Evolutionary conservation across 2,113 vertebrate genomes (phyloP), one percentile per base, ranked within the genome.

Genomic region (Isichthys henryi): DNA sequence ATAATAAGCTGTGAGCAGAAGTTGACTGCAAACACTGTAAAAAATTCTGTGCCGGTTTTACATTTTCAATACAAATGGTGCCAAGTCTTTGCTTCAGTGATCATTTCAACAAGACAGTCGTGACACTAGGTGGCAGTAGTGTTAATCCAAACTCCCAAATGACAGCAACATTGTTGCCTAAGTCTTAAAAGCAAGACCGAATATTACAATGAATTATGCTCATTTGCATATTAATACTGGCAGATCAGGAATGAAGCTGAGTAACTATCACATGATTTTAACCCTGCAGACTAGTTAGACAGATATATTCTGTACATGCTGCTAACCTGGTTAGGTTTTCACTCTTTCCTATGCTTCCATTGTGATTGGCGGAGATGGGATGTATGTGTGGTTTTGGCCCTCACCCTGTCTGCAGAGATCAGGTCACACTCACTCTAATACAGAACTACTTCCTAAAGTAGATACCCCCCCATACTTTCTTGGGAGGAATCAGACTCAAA

Each of bases 291-390:
- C 43, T 48, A 77, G 9, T 85, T 85, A 9, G 3, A 83, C 35
- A 83, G 80, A 83, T 45, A 17, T 3, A 43, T 3, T 27, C 7
- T 46, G 39, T 9, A 83, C 45, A 83, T 23, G 21, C 80, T 83
- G 17, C 77, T 45, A 13, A 39, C 80, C 39, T 82, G 53, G 53
- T 91, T 90, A 90, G 87, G 87, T 90, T 89, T 62, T 92, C 90
- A 93, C 90, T 89, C 91, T 94, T 94, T 94, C 10, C 94, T 93
- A 92, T 93, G 90, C 95, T 95, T 95, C 93, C 92, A 93, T n/a
- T 88, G 87, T 89, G 90, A 89, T 91, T 93, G 92, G 48, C 11
- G 93, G 94, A 89, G 92, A 94, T 94, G 93, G 95, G 95, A 96
- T 95, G 91, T 90, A 89, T 23, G 48, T 53, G 91, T 93, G 91